Evolutionary conservation across 2,797 vertebrate genomes (phyloP), one percentile per base, ranked within the genome.

Genomic region (Macrochelys suwanniensis): DNA sequence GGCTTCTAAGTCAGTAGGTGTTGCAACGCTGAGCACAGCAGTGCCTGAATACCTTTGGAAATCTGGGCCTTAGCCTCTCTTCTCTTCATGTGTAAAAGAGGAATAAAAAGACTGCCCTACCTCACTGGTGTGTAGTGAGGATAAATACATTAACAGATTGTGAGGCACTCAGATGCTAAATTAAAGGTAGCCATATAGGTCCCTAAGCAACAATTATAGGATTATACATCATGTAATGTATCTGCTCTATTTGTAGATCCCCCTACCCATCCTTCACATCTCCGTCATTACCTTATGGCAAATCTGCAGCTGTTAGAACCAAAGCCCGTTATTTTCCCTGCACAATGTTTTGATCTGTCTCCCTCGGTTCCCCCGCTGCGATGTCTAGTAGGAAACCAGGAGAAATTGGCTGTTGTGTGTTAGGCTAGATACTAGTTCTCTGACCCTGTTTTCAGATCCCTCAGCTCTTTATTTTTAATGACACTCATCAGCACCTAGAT

Each of bases 401-500:
- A 15, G 37, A 78, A 84, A 68, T 79, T 83, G 88, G 56, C 74
- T 79, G 37, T 79, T 15, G 49, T 13, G 50, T 53, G 82, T 25
- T 4, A 7, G 1, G 50, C n/a, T 42, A 84, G 80, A 85, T 47
- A 17, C 76, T 51, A 78, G 28, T n/a, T 71, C 51, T 85, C 89
- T 51, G 50, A 50, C 3, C 49, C 51, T 4, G 1, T 42, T 59
- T 83, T 65, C 85, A 47, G 57, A 83, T n/a, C 51, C 42, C 81
- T 56, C 10, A 3, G 59, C 47, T 57, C 45, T 23, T 87, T 54
- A 33, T 45, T 84, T 85, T 80, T 50, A 33, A 88, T 50, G 80
- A 81, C 53, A 84, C 82, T 95, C 92, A 78, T 83, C 42, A 59
- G 80, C 94, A 91, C 47, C 93, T 92, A 77, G 82, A 4, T 50